Evolutionary conservation across 2,888 invertebrate genomes (phyloP).

Genomic region (Onchidella celtica): DNA sequence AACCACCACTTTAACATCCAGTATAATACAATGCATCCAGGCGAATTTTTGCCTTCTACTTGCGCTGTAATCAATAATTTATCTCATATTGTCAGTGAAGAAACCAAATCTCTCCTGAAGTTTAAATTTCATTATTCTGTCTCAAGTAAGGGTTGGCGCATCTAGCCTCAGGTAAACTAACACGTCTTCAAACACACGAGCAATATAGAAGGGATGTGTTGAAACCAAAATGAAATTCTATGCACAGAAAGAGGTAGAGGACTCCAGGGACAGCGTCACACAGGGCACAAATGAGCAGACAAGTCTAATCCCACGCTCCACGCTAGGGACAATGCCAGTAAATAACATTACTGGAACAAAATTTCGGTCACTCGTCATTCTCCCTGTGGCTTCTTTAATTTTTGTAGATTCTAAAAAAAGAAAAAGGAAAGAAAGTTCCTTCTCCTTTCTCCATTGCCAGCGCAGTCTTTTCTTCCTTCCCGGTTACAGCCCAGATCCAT

Average conservation of each 20-base stretch:
- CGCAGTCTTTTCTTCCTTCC: too few relatives aligned
- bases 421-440: background rate
- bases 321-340: background rate
- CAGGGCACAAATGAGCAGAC: conserved; percentile 23
- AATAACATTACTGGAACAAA: conserved; percentile 4
- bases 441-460: too few relatives aligned
- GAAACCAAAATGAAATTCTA: background rate
- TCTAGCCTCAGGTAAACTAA: too few relatives aligned
- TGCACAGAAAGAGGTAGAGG: background rate
- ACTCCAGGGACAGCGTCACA: background rate
- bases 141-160: too few relatives aligned
- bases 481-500: too few relatives aligned
- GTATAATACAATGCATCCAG: too few relatives aligned
- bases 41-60: too few relatives aligned
- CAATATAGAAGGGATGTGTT: background rate
- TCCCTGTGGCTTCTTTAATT: background rate
- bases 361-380: background rate
- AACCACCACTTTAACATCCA: too few relatives aligned
- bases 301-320: conserved; percentile 28
- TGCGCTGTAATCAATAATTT: too few relatives aligned
- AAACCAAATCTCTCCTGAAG: too few relatives aligned
- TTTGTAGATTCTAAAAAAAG: background rate
- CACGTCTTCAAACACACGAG: background rate
- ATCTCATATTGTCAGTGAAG: too few relatives aligned
- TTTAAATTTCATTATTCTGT: too few relatives aligned